Evolutionary conservation across 2,797 vertebrate species (phyloP).

Genomic region (Macropus fuliginosus): DNA sequence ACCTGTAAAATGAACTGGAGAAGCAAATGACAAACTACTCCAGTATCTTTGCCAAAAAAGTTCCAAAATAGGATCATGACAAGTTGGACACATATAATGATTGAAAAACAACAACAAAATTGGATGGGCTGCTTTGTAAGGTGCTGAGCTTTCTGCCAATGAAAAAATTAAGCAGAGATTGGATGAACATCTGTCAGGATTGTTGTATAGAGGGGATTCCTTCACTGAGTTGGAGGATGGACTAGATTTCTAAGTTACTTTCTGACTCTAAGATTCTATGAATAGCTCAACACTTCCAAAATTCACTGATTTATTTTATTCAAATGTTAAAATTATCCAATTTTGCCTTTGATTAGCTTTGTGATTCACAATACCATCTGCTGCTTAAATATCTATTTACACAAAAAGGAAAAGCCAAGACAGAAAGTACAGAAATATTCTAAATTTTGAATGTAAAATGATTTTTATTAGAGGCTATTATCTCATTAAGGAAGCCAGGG

Average conservation of each 20-base stretch:
- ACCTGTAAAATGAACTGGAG: not conserved
- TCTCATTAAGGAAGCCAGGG: not conserved
- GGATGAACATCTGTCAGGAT: not conserved
- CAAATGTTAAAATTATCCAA: slow-evolving; percentile 7
- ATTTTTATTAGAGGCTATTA: not conserved
- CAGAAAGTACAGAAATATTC: not conserved
- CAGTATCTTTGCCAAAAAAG: not conserved
- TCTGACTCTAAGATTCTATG: not conserved
- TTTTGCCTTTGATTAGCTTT: not conserved
- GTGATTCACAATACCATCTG: slow-evolving; percentile 7
- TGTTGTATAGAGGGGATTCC: not conserved
- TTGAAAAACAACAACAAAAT: not conserved
- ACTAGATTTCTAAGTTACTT: not conserved
- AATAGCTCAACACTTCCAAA: not conserved
- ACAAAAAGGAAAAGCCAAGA: not conserved
- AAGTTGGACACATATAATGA: not conserved
- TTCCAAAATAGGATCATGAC: not conserved
- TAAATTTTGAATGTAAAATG: not conserved
- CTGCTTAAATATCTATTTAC: slow-evolving; percentile 9
- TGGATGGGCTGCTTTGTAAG: not conserved
- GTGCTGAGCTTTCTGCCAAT: not conserved
- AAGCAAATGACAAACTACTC: not conserved
- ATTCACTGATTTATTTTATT: not conserved
- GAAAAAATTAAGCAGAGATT: not conserved
- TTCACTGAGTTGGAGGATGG: not conserved